A percentile compares a stretch with the other conserved stretches of the same genome.
phyloP scores from a whole-genome alignment of 2,888 invertebrate genomes.

The Latrodectus hesperus region DNA sequence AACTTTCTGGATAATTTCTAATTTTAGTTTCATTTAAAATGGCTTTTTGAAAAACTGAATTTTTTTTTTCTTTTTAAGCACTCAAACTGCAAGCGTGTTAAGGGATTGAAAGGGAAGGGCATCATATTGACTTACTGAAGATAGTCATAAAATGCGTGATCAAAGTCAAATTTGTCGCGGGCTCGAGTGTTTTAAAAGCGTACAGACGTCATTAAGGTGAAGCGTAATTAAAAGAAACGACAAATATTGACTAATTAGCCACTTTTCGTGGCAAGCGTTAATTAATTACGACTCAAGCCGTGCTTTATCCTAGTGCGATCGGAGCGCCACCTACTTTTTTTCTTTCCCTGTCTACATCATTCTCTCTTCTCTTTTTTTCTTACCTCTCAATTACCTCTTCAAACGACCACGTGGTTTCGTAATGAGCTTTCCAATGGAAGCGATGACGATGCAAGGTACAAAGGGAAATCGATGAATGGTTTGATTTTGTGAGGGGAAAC shows the following conservation, averaged over 20 bases:
- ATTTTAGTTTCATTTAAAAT: no score
- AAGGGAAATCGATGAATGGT: constrained; percentile 21
- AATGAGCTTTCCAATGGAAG: constrained; percentile 27
- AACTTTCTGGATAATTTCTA: no score
- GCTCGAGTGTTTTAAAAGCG: neutral
- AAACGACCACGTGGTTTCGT: constrained; percentile 30
- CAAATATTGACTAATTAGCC: constrained; percentile 62
- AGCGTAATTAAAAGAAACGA: constrained; percentile 50
- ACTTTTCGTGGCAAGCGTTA: constrained; percentile 54
- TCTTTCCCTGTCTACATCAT: neutral
- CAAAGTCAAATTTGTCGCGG: constrained; percentile 27
- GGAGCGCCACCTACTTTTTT: constrained; percentile 2
- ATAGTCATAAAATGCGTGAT: constrained; percentile 40
- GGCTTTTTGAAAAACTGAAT: no score
- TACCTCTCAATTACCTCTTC: constrained; percentile 3
- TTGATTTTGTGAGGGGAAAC: neutral
- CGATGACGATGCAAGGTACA: constrained; percentile 28
- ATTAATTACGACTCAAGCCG: constrained; percentile 45
- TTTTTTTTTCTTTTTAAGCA: no score
- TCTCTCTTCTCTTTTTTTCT: neutral
- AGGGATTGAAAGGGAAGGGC: no score
- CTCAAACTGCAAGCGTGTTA: no score
- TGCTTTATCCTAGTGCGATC: constrained; percentile 17
- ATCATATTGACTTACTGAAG: neutral
- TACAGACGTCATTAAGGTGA: constrained; percentile 41